These are phyloP conservation scores for Camponotus pennsylvanicus DNA, from an alignment of 1,140 invertebrate genomes.

Conservation along the genomic window DNA sequence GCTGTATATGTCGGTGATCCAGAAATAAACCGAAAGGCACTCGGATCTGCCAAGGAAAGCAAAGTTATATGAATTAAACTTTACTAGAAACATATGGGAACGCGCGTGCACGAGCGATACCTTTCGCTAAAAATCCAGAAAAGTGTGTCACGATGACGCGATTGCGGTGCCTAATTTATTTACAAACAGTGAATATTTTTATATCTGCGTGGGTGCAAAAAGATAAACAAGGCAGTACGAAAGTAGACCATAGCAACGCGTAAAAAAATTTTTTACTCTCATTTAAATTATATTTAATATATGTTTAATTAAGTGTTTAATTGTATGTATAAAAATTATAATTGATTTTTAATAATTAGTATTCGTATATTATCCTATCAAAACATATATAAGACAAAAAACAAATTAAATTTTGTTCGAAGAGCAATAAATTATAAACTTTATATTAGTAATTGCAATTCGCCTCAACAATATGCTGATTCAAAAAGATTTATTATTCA, in stretches of 20 bases:
- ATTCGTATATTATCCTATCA: background rate
- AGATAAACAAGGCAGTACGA: background rate
- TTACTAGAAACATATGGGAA: conserved; percentile 33
- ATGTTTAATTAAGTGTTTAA: background rate
- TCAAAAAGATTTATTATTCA: background rate
- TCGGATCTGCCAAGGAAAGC: conserved; percentile 71
- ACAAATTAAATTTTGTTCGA: background rate
- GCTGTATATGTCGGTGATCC: conserved; percentile 49
- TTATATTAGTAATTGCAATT: background rate
- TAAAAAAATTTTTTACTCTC: background rate
- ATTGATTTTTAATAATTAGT: background rate
- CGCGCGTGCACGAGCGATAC: background rate
- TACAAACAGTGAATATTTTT: conserved; percentile 64
- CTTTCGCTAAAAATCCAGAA: conserved; percentile 26
- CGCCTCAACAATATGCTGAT: background rate
- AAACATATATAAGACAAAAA: background rate
- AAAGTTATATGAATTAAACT: conserved; percentile 69
- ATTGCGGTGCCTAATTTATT: conserved; percentile 55
- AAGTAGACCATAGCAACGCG: background rate
- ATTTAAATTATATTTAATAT: background rate
- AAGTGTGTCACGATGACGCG: conserved; percentile 58
- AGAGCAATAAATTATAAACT: background rate
- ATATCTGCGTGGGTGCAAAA: conserved; percentile 23
- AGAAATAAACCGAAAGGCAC: conserved; percentile 72
- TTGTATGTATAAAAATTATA: background rate